phyloP scores from a whole-genome alignment of 2,797 vertebrate species.

The Centropyge bicolor region DNA sequence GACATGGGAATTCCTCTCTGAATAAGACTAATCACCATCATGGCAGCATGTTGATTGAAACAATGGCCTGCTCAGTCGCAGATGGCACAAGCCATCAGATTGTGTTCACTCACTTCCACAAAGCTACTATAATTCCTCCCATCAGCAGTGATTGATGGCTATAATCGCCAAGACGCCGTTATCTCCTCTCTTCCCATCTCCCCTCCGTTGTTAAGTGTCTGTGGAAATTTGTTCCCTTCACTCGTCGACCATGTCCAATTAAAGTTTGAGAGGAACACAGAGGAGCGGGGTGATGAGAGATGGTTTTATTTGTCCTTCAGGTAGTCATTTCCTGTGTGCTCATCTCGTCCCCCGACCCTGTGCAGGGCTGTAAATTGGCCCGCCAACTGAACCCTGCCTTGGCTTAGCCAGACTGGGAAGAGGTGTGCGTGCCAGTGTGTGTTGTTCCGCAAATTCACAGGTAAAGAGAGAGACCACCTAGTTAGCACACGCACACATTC shows the following conservation, averaged over 20 bases:
- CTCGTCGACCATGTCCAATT: conserved; percentile 79
- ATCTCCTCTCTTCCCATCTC: conserved; percentile 61
- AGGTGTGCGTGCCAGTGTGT: conserved; percentile 32
- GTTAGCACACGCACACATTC: conserved; percentile 22
- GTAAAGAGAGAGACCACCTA: conserved; percentile 51
- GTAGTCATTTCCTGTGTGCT: conserved; percentile 79
- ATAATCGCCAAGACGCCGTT: conserved; percentile 61
- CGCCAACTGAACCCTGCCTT: conserved; percentile 68
- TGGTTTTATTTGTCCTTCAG: conserved; percentile 81
- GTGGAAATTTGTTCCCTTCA: conserved; percentile 75
- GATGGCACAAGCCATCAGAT: conserved; percentile 78
- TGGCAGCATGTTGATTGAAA: conserved; percentile 76
- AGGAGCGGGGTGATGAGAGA: conserved; percentile 61
- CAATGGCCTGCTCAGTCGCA: conserved; percentile 68
- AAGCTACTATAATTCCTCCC: conserved; percentile 66
- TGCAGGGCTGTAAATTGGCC: conserved; percentile 67
- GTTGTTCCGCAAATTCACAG: conserved; percentile 55
- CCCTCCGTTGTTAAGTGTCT: conserved; percentile 68
- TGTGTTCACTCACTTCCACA: conserved; percentile 70
- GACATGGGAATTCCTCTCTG: conserved; percentile 74
- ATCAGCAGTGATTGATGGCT: conserved; percentile 75
- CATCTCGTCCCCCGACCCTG: conserved; percentile 64
- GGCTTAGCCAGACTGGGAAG: conserved; percentile 55
- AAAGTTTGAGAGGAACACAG: conserved; percentile 70
- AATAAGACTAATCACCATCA: conserved; percentile 74